Base-by-base conservation (phyloP, 2,888 invertebrate species). In the Macaria liturata region DNA sequence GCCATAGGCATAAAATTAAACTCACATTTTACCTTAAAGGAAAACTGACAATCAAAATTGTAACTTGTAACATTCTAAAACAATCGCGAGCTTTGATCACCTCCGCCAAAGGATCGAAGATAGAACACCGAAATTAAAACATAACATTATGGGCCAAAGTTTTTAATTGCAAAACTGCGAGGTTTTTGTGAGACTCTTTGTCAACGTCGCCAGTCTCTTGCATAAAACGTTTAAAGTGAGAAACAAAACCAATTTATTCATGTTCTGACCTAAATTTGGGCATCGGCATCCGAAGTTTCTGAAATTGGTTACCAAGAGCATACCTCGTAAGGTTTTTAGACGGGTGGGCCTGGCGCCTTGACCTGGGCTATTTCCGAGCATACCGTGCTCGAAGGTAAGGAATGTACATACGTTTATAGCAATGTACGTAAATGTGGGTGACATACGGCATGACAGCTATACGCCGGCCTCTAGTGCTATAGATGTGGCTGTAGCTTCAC, bases 221-320 rank as follows among this genome's bases (percentile, higher is more conserved):
- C 54, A 54, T 48, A 54, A 56, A 63, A 52, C 55, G 61, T 63
- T 63, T 59, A 63, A 56, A 61, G 54, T 58, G 49, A 47, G 63
- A 60, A 62, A 62, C 60, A 64, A 60, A 58, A 62, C 59, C 64
- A 64, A 66, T 64, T 66, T 66, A 64, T 66, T 64, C 60, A 62
- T 56, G 56, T 51, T 52, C 48, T 66, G 66, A 66, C 66, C 61
- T 66, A 66, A 62, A 61, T 66, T 58, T 9, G 42, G 51, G 48
- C 52, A 53, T 49, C 49, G 47, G 53, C 46, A 58, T 47, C 50
- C 30, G 40, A 45, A 45, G 48, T 63, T 61, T 59, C 42, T 44
- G 54, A 59, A 59, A 57, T 53, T 57, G 59, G 59, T 59, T 54
- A 48, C 46, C 43, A 2, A 20, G 57, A 49, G 52, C 40, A 51